Conservation (phyloP, 2,888 invertebrate genomes). For the Chorisops tibialis region DNA sequence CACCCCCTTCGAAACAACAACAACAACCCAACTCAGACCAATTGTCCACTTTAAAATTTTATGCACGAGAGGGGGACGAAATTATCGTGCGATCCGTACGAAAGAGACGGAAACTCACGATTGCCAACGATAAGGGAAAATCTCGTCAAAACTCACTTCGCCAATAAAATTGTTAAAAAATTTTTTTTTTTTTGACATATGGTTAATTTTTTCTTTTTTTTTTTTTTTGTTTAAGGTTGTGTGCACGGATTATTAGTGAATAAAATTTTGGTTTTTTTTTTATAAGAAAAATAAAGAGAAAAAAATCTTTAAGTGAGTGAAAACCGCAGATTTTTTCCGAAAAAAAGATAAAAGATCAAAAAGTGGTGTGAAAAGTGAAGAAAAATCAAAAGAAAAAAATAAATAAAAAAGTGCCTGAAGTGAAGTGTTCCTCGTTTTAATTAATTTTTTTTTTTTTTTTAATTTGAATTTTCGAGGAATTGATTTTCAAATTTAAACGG, state of each 20-base stretch:
- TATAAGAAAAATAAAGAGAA: background rate
- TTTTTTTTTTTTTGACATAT: background rate
- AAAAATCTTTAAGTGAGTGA: background rate
- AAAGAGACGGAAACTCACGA: background rate
- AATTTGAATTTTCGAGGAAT: slow-evolving; percentile 3
- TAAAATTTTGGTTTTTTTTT: background rate
- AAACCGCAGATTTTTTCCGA: background rate
- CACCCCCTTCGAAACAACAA: no score
- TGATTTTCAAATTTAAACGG: slow-evolving; percentile 4
- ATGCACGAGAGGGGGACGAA: background rate
- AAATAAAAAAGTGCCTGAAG: no score
- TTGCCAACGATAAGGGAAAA: slow-evolving; percentile 5
- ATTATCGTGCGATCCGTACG: background rate
- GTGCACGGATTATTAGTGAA: no score
- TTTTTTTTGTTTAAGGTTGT: no score
- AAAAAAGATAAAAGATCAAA: background rate
- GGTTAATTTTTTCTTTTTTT: no score
- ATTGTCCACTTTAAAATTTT: no score
- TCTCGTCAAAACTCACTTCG: slow-evolving; percentile 14
- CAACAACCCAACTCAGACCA: no score
- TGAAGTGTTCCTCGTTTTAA: background rate
- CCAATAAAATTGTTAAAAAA: background rate
- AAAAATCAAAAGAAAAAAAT: slow-evolving; percentile 25
- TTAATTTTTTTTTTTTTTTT: slow-evolving; percentile 2
- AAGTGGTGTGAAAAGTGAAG: background rate